These are phyloP conservation scores for Zophobas morio DNA, from an alignment of 1,140 invertebrate species.

Conservation along the genomic window DNA sequence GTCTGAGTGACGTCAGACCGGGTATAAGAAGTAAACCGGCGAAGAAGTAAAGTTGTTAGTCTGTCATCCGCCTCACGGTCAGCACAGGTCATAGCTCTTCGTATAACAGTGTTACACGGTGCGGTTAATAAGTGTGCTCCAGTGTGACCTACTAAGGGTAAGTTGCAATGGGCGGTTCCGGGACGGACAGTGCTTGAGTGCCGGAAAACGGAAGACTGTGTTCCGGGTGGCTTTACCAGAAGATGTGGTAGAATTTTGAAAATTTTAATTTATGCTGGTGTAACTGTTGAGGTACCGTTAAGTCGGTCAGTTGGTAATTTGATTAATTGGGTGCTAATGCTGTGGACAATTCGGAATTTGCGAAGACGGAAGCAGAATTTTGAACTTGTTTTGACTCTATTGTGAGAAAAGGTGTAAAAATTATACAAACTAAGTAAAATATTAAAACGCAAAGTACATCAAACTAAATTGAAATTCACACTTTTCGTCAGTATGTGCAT, in stretches of 20 bases:
- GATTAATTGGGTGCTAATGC: neutral
- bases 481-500: too few species aligned
- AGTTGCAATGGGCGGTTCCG: constrained; percentile 11
- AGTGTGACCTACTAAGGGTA: constrained; percentile 31
- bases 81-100: constrained; percentile 62
- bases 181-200: neutral
- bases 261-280: neutral
- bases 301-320: neutral
- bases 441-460: too few species aligned
- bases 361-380: too few species aligned
- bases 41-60: constrained; percentile 59
- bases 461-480: too few species aligned
- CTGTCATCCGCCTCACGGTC: constrained; percentile 57
- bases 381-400: too few species aligned
- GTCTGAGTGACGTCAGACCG: constrained; percentile 56
- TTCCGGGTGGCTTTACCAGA: too few species aligned
- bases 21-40: constrained; percentile 59
- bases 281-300: constrained; percentile 14
- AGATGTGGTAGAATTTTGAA: neutral
- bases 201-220: neutral
- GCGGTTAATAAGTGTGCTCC: constrained; percentile 37
- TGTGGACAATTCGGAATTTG: too few species aligned
- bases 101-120: constrained; percentile 32
- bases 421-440: too few species aligned
- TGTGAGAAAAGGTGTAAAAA: too few species aligned